These are phyloP conservation scores for Fratercula arctica DNA, from an alignment of 2,797 vertebrate genomes.

Conservation along the genomic window DNA sequence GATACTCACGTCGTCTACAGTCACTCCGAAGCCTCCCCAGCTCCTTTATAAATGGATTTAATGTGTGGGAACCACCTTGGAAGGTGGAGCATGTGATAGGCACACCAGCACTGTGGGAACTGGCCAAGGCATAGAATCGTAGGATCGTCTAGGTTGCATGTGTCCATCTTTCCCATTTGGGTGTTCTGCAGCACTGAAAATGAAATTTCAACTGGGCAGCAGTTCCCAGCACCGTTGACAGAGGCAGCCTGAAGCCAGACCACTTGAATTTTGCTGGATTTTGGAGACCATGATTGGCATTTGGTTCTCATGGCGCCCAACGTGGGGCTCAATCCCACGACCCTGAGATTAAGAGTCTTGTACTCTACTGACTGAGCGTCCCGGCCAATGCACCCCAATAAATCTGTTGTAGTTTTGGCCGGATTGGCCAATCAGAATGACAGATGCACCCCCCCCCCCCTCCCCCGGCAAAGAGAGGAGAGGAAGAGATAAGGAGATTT, in stretches of 20 bases:
- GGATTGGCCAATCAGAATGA: no score
- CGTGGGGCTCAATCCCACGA: no score
- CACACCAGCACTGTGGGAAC: background rate
- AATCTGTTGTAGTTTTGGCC: no score
- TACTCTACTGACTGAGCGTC: no score
- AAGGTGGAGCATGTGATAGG: background rate
- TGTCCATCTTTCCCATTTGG: background rate
- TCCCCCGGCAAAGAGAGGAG: no score
- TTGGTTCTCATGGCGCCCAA: background rate
- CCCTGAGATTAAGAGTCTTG: no score
- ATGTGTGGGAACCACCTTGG: background rate
- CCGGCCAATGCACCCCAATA: no score
- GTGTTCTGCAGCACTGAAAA: background rate
- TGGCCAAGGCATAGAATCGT: no score
- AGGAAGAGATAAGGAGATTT: no score
- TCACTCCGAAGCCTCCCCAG: background rate
- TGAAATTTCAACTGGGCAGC: background rate
- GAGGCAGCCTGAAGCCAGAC: background rate
- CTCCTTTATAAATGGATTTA: background rate
- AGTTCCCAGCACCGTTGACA: background rate
- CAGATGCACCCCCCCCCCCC: no score
- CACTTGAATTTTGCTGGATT: background rate
- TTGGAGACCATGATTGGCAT: background rate
- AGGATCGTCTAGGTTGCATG: no score
- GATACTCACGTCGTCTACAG: background rate